A percentile compares a stretch with the other conserved stretches of the same genome.
Conservation (phyloP, 2,113 vertebrate genomes). For the Eptatretus burgeri region DNA sequence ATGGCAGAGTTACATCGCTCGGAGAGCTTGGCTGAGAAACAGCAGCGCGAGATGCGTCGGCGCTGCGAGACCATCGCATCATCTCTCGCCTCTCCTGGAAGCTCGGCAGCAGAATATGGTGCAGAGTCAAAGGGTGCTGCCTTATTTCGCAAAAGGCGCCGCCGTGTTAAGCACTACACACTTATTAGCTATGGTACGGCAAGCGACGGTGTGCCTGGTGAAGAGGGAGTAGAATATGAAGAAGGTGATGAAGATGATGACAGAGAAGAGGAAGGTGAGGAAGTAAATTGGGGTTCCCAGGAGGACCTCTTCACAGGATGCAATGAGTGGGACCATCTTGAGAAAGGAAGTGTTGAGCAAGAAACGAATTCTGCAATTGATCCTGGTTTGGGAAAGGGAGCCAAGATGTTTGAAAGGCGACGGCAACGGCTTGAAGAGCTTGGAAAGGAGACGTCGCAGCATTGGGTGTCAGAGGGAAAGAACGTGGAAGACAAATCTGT, state of each 20-base stretch:
- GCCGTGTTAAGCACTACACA: constrained; percentile 66
- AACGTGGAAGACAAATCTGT: too few species aligned
- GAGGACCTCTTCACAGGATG: constrained; percentile 24
- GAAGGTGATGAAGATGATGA: constrained; percentile 23
- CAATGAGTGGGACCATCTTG: constrained; percentile 23
- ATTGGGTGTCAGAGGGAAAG: too few species aligned
- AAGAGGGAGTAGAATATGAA: constrained; percentile 18
- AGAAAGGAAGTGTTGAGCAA: constrained; percentile 35
- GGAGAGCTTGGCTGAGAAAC: constrained; percentile 78
- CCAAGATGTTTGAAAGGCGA: constrained; percentile 63
- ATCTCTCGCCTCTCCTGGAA: constrained; percentile 30
- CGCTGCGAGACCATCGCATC: constrained; percentile 94
- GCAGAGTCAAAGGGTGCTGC: constrained; percentile 83
- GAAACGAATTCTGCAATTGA: constrained; percentile 42
- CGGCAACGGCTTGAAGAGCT: constrained; percentile 59
- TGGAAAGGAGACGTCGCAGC: constrained; percentile 22
- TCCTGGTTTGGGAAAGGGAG: constrained; percentile 51
- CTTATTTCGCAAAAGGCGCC: constrained; percentile 88
- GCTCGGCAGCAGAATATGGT: not conserved
- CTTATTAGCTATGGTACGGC: constrained; percentile 92
- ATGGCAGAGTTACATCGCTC: constrained; percentile 48
- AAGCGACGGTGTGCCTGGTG: constrained; percentile 22
- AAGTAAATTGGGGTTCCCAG: constrained; percentile 26
- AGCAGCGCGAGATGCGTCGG: constrained; percentile 82
- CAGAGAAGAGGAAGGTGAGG: constrained; percentile 19